phyloP scores from a whole-genome alignment of 2,888 invertebrate genomes.

The Notodonta dromedarius region DNA sequence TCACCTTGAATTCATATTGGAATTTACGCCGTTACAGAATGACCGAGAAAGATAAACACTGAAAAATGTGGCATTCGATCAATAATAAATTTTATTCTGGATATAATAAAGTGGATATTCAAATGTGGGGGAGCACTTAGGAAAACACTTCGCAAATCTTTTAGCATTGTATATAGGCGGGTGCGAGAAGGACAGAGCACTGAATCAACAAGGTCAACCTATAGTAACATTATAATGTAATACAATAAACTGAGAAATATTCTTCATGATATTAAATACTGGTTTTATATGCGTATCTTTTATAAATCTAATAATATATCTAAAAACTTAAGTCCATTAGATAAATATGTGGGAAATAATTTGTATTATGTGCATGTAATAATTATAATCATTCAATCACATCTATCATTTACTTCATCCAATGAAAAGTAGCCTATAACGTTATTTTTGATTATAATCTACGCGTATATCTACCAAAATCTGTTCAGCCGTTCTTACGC shows the following conservation, averaged over 20 bases:
- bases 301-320: neutral
- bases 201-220: conserved; percentile 66
- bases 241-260: conserved; percentile 33
- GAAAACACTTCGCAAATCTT: conserved; percentile 74
- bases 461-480: no score
- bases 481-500: no score
- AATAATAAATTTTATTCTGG: conserved; percentile 46
- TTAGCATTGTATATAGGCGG: conserved; percentile 33
- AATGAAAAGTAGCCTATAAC: no score
- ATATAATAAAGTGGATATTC: conserved; percentile 47
- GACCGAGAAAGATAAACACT: conserved; percentile 66
- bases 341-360: neutral
- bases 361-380: no score
- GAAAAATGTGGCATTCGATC: conserved; percentile 49
- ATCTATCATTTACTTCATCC: no score
- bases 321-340: no score
- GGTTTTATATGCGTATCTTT: conserved; percentile 26
- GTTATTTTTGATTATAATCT: no score
- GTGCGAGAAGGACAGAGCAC: conserved; percentile 60
- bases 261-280: conserved; percentile 36
- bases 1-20: conserved; percentile 20
- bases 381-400: no score
- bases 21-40: conserved; percentile 42
- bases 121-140: conserved; percentile 45
- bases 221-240: conserved; percentile 55